Conservation (phyloP, 2,797 vertebrate genomes). For the Loriculus beryllinus region DNA sequence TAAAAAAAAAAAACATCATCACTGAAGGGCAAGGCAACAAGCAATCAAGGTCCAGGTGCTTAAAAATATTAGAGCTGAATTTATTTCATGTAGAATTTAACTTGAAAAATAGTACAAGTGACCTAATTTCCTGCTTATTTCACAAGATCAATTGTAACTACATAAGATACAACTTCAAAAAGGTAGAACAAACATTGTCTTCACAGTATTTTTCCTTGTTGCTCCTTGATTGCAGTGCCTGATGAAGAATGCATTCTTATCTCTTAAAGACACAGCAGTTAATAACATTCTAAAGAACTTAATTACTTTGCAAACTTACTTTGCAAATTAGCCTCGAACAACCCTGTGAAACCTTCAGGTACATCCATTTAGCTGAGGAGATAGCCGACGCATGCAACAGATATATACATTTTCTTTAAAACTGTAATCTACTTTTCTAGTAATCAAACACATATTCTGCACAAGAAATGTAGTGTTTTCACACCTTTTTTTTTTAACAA, state of each 20-base stretch:
- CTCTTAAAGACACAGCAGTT: not conserved
- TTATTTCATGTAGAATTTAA: not conserved
- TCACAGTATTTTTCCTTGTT: not conserved
- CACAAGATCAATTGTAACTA: not conserved
- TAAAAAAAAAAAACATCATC: not conserved
- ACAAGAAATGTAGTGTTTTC: not conserved
- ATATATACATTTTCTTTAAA: not conserved
- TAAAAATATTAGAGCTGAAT: not conserved
- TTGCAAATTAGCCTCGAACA: not conserved
- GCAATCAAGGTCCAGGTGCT: not conserved
- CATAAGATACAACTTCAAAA: not conserved
- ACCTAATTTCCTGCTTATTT: not conserved
- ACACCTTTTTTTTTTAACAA: not conserved
- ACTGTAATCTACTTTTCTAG: not conserved
- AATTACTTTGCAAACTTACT: not conserved
- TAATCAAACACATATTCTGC: not conserved
- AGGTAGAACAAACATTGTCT: not conserved
- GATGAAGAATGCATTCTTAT: not conserved
- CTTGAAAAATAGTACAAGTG: not conserved
- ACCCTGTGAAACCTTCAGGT: not conserved
- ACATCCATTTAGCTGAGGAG: not conserved
- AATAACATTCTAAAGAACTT: not conserved
- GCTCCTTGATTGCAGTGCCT: not conserved
- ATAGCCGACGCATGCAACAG: not conserved
- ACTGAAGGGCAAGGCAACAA: not conserved